Base-by-base conservation (phyloP, 2,797 vertebrate species). In the Muscicapa comitata region DNA sequence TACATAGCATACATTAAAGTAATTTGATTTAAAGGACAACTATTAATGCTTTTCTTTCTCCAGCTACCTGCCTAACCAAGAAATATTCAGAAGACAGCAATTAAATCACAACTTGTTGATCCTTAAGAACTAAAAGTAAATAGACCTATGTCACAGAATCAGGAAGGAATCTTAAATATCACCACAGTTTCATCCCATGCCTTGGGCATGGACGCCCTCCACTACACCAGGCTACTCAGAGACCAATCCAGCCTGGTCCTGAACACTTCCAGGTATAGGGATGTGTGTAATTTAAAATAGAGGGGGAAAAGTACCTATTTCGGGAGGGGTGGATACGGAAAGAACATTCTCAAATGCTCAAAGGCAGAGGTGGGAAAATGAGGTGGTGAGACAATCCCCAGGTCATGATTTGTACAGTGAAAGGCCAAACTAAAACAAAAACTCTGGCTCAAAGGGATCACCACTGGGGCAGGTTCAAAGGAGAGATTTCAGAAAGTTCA, bases 131-230 rank as follows among this genome's bases (percentile, higher is more conserved):
- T 37, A 48, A 5, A 66, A 67, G 14, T 28, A 83, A 80, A 86
- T 0, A 70, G 29, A 40, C 1, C 5, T 8, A 7, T 4, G 7
- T 5, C 17, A 65, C 0, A 68, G 38, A 71, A 26, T 20, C 15
- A 35, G 38, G 51, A 72, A 59, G 21, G 38, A 40, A n/a, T 28
- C 26, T 37, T 42, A 54, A 59, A 21, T 40, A 66, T 25, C 40
- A 72, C 19, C 21, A 38, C 0, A 35, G 29, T 17, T 58, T 45
- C 38, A 59, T 12, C 4, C 29, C 24, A 7, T 76, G 57, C n/a
- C 57, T 25, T 18, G 19, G 29, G 17, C 38, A 70, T 25, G 33
- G n/a, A 76, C 13, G 28, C 6, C 4, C 47, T 65, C 15, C 53
- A n/a, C 40, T 17, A 31, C 16, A 59, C 26, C 53, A 66, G 47